These are phyloP conservation scores for Sylvilagus floridanus DNA, from an alignment of 2,797 vertebrate species.

Conservation along the genomic window DNA sequence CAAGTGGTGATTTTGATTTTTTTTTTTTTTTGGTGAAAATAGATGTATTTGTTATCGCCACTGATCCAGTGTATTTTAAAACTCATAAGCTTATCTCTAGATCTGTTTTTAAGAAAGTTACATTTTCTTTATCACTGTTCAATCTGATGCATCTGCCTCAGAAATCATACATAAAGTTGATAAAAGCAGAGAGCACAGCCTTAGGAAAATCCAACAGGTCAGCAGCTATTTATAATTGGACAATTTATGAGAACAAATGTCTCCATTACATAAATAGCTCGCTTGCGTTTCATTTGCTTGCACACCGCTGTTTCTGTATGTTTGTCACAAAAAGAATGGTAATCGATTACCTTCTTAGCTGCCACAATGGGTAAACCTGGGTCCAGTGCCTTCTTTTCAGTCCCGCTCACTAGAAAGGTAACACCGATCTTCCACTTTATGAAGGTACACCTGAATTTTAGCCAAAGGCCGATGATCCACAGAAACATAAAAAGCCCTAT, in stretches of 20 bases:
- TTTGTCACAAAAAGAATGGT: slow-evolving; percentile 74
- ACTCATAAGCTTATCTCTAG: slow-evolving; percentile 36
- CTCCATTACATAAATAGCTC: slow-evolving; percentile 87
- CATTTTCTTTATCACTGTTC: slow-evolving; percentile 80
- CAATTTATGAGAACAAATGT: slow-evolving; percentile 86
- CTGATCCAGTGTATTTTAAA: slow-evolving; percentile 45
- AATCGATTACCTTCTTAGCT: slow-evolving; percentile 71
- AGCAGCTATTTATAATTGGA: slow-evolving; percentile 81
- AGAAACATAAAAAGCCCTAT: background rate
- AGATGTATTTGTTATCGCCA: background rate
- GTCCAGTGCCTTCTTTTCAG: background rate
- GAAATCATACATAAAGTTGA: slow-evolving; percentile 86
- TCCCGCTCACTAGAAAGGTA: background rate
- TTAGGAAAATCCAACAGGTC: slow-evolving; percentile 84
- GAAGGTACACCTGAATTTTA: slow-evolving; percentile 28
- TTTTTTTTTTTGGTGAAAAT: background rate
- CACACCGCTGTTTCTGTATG: slow-evolving; percentile 79
- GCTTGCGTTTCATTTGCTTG: slow-evolving; percentile 84
- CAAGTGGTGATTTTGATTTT: background rate
- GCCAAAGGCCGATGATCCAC: background rate
- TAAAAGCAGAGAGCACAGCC: slow-evolving; percentile 83
- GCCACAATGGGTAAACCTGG: slow-evolving; percentile 52
- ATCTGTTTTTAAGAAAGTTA: slow-evolving; percentile 67
- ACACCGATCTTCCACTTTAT: slow-evolving; percentile 33
- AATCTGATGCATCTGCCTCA: slow-evolving; percentile 79